Evolutionary conservation across 2,113 vertebrate species (phyloP), one percentile per base, ranked within the genome.

Genomic region (Spilogale gracilis): DNA sequence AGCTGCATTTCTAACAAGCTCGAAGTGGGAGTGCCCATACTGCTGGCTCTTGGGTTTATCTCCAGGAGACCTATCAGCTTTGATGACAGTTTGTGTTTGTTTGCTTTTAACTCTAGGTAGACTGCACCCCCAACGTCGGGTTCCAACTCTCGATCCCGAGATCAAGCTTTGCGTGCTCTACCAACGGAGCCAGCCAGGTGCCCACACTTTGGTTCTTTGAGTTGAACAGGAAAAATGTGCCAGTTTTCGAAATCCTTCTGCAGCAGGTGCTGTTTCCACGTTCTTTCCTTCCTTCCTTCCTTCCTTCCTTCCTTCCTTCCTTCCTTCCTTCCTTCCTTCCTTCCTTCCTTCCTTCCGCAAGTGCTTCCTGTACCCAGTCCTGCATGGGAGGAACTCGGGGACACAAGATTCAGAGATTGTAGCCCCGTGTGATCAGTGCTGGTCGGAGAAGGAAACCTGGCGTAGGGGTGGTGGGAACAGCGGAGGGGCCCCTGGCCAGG

Each of bases 21-120:
- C 21, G 11, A 16, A 5, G 21, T 27, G 18, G 13, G 6, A 3
- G 7, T 17, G 6, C 17, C 11, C 25, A 14, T 0, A 2, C 4
- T 1, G 6, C 63, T 6, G 73, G 38, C 17, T 58, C 73, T 43
- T 23, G 52, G 25, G 30, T 43, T 45, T 38, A 14, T 45, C 63
- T 85, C 25, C 9, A 20, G 88, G 50, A 63, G 32, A 76, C 23
- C 11, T 48, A 14, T 52, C 61, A 63, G 43, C 27, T 87, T 67
- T 56, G 32, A 21, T 2, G 23, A 50, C 67, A 73, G 30, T 13
- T 67, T n/a, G 32, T 67, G 65, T 17, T 67, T 7, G 65, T 30
- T 67, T 67, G 30, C 6, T 32, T 32, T n/a, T 67, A n/a, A 32
- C 17, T 67, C 30, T 32, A n/a, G 8, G 30, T 67, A 27, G 63